phyloP scores from a whole-genome alignment of 2,797 vertebrate species.

The Cheirogaleus major region DNA sequence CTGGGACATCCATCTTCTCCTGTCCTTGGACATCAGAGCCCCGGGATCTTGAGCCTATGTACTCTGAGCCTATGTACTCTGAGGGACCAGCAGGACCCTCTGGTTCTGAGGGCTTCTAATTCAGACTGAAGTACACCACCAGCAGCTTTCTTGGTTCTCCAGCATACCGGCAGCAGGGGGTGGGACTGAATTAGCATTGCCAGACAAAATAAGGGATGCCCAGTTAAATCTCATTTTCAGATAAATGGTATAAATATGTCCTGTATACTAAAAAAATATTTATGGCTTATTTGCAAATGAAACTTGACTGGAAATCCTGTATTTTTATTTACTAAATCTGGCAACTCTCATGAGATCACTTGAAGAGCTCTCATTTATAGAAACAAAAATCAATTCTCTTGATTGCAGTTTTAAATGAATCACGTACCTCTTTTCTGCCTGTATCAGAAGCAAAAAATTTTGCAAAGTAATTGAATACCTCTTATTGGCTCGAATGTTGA shows the following conservation, averaged over 20 bases:
- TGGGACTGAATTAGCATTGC: background rate
- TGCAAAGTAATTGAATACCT: background rate
- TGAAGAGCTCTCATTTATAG: background rate
- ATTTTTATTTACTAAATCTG: background rate
- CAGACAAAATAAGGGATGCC: background rate
- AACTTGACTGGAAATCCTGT: background rate
- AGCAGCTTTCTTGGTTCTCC: background rate
- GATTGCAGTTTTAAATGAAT: background rate
- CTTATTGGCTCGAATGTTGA: background rate
- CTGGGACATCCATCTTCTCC: background rate
- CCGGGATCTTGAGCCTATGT: background rate
- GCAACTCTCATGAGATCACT: background rate
- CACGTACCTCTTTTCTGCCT: background rate
- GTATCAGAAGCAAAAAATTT: background rate
- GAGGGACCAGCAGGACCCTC: background rate
- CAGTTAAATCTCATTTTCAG: conserved; percentile 1
- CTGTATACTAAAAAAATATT: background rate
- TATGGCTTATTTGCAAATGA: background rate
- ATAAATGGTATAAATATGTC: background rate
- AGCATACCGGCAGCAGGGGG: background rate
- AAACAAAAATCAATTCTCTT: background rate
- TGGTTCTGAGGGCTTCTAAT: background rate
- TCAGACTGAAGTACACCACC: background rate
- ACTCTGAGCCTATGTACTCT: background rate
- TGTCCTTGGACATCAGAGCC: background rate